These are phyloP conservation scores for Spea hammondii DNA, from an alignment of 2,797 vertebrate species.

Conservation along the genomic window DNA sequence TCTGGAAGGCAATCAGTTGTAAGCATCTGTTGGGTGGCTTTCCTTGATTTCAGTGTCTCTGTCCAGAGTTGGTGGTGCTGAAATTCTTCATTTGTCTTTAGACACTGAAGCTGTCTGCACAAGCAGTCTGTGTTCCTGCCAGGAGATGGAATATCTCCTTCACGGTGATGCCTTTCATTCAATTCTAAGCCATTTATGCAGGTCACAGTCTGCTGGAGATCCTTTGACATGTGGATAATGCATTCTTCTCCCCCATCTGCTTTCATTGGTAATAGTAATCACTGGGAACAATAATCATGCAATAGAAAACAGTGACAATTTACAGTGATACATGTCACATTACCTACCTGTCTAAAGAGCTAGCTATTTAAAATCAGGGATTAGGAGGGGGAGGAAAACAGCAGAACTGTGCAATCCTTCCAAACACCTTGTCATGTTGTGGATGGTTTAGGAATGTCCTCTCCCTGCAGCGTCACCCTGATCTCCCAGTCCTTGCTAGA, in stretches of 20 bases:
- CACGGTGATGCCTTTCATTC: slow-evolving; percentile 31
- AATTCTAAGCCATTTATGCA: slow-evolving; percentile 46
- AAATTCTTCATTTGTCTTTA: slow-evolving; percentile 9
- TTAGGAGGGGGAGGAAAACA: background rate
- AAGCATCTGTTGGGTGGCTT: background rate
- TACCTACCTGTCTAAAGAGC: background rate
- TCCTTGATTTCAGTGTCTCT: slow-evolving; percentile 18
- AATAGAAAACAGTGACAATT: background rate
- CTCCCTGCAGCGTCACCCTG: background rate
- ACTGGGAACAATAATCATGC: slow-evolving; percentile 26
- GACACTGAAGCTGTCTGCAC: slow-evolving; percentile 24
- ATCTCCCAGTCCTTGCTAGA: background rate
- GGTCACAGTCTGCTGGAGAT: slow-evolving; percentile 54
- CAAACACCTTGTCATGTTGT: background rate
- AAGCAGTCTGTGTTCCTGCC: slow-evolving; percentile 5
- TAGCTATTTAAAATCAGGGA: background rate
- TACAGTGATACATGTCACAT: background rate
- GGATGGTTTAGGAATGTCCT: background rate
- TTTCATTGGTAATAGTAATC: slow-evolving; percentile 29
- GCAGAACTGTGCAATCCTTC: background rate
- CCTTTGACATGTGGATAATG: slow-evolving; percentile 39
- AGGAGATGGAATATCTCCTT: slow-evolving; percentile 41
- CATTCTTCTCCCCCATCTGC: slow-evolving; percentile 34
- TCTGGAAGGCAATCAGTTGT: background rate
- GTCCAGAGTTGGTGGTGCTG: slow-evolving; percentile 44